Conservation (phyloP, 92 coral and sea anemone genomes). For the Muricea muricata region DNA sequence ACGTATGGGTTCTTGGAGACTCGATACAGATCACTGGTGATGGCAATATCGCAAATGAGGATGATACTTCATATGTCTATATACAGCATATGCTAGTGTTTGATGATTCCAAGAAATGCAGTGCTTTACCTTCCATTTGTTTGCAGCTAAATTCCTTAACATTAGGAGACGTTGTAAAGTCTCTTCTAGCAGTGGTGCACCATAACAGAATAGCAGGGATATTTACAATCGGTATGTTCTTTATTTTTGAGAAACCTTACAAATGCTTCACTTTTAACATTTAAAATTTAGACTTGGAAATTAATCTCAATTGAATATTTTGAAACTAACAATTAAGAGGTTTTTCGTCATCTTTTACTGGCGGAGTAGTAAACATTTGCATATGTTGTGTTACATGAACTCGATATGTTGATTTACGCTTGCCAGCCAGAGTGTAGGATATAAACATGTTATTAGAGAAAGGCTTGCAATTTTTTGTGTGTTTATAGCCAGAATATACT, state of each 20-base stretch:
- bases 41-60: background rate
- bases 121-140: background rate
- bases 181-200: conserved; percentile 7
- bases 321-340: background rate
- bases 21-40: background rate
- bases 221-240: conserved; percentile 45
- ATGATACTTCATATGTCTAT: background rate
- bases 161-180: conserved; percentile 33
- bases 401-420: no score
- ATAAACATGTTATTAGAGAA: conserved; percentile 44
- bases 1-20: conserved; percentile 45
- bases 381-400: background rate
- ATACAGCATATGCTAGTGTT: conserved; percentile 20
- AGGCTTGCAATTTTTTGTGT: conserved; percentile 67
- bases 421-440: background rate
- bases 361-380: background rate
- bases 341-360: background rate
- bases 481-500: conserved; percentile 15
- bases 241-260: no score
- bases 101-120: background rate
- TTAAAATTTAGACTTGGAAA: no score
- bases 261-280: no score
- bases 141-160: no score
- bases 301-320: background rate
- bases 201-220: conserved; percentile 41